phyloP scores from a whole-genome alignment of 1,140 invertebrate genomes.

The Aphelenchoides avenae region DNA sequence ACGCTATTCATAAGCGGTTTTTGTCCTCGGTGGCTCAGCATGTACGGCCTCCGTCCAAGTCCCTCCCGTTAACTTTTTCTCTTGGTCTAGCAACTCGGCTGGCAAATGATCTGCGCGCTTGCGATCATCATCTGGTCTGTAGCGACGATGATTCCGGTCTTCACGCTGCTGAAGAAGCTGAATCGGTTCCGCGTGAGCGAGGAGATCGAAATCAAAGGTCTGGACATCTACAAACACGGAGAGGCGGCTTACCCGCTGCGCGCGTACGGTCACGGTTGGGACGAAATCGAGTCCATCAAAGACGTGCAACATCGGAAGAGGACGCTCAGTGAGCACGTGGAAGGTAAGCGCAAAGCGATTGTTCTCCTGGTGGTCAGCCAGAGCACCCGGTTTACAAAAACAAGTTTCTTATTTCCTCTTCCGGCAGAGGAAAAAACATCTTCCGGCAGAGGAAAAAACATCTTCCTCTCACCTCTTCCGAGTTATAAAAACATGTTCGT shows the following conservation, averaged over 20 bases:
- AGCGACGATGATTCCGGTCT: conserved; percentile 60
- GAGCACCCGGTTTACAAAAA: too few species aligned
- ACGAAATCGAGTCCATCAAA: conserved; percentile 9
- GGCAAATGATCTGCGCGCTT: conserved; percentile 62
- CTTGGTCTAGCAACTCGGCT: conserved; percentile 61
- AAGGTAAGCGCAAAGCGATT: neutral
- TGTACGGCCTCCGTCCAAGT: too few species aligned
- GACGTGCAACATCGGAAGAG: neutral
- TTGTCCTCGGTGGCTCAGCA: too few species aligned
- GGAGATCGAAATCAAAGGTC: too few species aligned
- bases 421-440: too few species aligned
- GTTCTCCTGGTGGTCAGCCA: neutral
- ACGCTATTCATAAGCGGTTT: too few species aligned
- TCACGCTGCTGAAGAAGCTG: conserved; percentile 61
- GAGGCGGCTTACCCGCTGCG: conserved; percentile 63
- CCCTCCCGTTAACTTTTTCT: too few species aligned
- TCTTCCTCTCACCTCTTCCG: too few species aligned
- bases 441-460: too few species aligned
- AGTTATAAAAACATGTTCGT: too few species aligned
- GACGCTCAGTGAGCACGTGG: neutral
- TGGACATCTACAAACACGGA: conserved; percentile 63
- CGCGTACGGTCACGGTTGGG: conserved; percentile 60
- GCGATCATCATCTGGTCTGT: conserved; percentile 63
- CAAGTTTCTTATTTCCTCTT: neutral
- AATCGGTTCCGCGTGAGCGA: too few species aligned